These are phyloP conservation scores for Lithophane semibrunnea DNA, from an alignment of 2,888 invertebrate species.

Conservation along the genomic window DNA sequence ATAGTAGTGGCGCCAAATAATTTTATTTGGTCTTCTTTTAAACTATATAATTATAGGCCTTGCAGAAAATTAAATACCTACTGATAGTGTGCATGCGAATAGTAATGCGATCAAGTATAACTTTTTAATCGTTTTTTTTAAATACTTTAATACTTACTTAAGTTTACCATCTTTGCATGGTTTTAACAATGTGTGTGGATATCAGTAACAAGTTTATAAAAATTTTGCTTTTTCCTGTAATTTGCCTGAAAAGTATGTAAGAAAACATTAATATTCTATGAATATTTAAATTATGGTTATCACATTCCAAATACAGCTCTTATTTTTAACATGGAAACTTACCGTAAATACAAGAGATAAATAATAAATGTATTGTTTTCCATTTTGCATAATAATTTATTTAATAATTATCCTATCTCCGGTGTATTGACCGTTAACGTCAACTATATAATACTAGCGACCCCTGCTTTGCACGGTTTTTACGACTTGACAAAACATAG, in stretches of 20 bases:
- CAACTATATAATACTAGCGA: slow-evolving; percentile 2
- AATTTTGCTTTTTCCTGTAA: neutral
- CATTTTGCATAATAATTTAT: slow-evolving; percentile 28
- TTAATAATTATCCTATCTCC: no score
- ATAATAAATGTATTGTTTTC: slow-evolving; percentile 30
- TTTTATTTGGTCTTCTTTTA: neutral
- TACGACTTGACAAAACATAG: neutral
- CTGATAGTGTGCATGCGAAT: neutral
- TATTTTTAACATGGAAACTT: slow-evolving; percentile 13
- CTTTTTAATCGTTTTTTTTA: neutral
- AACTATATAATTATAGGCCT: neutral
- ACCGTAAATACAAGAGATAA: slow-evolving; percentile 29
- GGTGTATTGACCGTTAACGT: slow-evolving; percentile 54
- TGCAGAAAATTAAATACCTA: neutral
- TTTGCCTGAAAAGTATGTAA: neutral
- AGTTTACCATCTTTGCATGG: no score
- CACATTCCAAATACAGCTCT: neutral
- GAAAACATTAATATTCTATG: neutral
- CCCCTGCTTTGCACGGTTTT: neutral
- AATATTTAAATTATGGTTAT: slow-evolving; percentile 6
- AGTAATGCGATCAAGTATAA: neutral
- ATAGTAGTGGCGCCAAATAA: slow-evolving; percentile 33
- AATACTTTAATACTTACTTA: no score
- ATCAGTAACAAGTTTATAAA: neutral
- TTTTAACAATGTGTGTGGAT: neutral